These are phyloP conservation scores for Trilocha varians DNA, from an alignment of 2,888 invertebrate species.

Conservation along the genomic window DNA sequence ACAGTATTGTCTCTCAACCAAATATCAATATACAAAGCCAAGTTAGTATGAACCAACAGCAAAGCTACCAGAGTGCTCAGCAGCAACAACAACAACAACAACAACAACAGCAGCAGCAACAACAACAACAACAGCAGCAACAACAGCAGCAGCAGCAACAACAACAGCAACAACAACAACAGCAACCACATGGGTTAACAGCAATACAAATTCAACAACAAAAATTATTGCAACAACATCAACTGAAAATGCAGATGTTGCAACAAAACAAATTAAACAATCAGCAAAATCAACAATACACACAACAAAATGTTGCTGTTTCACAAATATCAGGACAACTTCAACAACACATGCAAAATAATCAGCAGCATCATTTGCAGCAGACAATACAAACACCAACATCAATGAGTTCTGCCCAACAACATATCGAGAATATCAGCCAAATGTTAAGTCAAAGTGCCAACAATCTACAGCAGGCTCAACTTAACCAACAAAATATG, in stretches of 20 bases:
- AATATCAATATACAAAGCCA: conserved; percentile 42
- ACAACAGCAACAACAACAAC: conserved; percentile 32
- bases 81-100: conserved; percentile 71
- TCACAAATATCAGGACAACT: conserved; percentile 58
- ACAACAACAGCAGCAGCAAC: conserved; percentile 71
- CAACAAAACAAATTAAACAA: conserved; percentile 42
- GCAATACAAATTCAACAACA: conserved; percentile 70
- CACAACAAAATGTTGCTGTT: conserved; percentile 54
- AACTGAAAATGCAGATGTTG: conserved; percentile 68
- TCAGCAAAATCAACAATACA: conserved; percentile 44
- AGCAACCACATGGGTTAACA: conserved; percentile 58
- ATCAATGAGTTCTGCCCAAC: conserved; percentile 74
- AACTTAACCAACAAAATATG: conserved; percentile 56
- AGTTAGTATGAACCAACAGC: conserved; percentile 50
- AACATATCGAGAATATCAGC: conserved; percentile 75
- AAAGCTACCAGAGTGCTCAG: conserved; percentile 27
- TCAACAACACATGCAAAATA: conserved; percentile 55
- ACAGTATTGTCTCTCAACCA: conserved; percentile 44
- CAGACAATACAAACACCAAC: conserved; percentile 49
- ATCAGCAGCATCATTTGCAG: conserved; percentile 59
- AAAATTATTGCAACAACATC: conserved; percentile 73
- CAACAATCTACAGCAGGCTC: conserved; percentile 60
- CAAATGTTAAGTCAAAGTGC: conserved; percentile 71
- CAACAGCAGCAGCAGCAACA: conserved; percentile 64
- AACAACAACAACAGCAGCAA: conserved; percentile 73